Evolutionary conservation across 2,113 vertebrate species (phyloP), one percentile per base, ranked within the genome.

Genomic region (Pygathrix nemaeus): DNA sequence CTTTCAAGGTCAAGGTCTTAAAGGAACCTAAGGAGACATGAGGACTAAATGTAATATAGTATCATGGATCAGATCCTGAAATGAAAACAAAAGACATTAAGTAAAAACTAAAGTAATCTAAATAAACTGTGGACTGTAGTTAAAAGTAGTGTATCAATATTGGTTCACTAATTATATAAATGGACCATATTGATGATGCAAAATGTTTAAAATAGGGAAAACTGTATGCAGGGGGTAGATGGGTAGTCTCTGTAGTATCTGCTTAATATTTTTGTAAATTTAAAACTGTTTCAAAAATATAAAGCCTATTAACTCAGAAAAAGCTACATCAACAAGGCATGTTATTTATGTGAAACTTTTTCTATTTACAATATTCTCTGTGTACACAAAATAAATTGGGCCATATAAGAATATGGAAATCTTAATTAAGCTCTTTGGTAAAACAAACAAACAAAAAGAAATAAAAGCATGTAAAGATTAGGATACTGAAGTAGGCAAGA

Each of bases 281-380:
- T 82, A 40, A 79, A 88, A 48, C 38, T 79, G 1, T 64, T 43
- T 55, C 59, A 86, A 90, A 92, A 94, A 2, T 14, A 57, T 64
- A 40, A 78, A 85, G 45, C 12, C 61, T 72, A 5, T 90, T 80
- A 18, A 75, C 80, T 94, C 27, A 72, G 57, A 32, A 95, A 82
- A 66, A 52, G 25, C 38, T 11, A 21, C 48, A 17, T 76, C 81
- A 35, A 72, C 40, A 93, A 88, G 81, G 48, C n/a, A 86, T 52
- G 50, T 83, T 76, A 38, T 95, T 98, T 95, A 73, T 27, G 35
- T 86, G 20, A 68, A 16, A 48, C 38, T 73, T 91, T 73, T 95
- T 93, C 55, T 61, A 14, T 70, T 83, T 88, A 40, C 18, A 52
- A 1, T 76, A 27, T 96, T 95, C 64, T 25, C 43, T 38, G 23